Percentiles rank a stretch among this genome's conserved stretches.
Evolutionary conservation across 2,888 invertebrate genomes (phyloP).

Genomic region (Litoditis marina): DNA sequence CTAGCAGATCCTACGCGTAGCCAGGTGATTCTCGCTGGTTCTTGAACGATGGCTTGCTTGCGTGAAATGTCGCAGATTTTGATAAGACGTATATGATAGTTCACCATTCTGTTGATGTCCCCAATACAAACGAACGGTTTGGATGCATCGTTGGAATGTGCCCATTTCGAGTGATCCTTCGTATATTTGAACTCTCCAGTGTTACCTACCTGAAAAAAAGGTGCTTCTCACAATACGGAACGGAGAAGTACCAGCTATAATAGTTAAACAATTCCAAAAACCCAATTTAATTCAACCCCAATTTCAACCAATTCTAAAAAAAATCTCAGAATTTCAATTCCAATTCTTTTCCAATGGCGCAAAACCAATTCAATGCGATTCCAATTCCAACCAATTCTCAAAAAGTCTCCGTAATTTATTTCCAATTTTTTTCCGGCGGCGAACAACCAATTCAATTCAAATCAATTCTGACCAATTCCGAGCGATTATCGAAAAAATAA

Average conservation of each 20-base stretch:
- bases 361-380: no score
- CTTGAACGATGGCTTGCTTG: not conserved
- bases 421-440: no score
- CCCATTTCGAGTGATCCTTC: constrained; percentile 84
- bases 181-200: constrained; percentile 60
- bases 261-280: not conserved
- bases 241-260: not conserved
- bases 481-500: not conserved
- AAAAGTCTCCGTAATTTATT: not conserved
- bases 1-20: no score
- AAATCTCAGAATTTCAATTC: no score
- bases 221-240: not conserved
- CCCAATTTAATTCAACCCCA: not conserved
- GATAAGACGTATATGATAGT: constrained; percentile 31
- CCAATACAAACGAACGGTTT: constrained; percentile 80
- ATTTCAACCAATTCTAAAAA: no score
- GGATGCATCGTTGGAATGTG: constrained; percentile 67
- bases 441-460: no score
- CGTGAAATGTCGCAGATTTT: no score
- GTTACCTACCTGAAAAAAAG: constrained; percentile 30
- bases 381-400: no score
- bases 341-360: no score
- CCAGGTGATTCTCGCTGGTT: no score
- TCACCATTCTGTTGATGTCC: constrained; percentile 85
- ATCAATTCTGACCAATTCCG: no score